Conservation (phyloP, 1,140 invertebrate species). For the Listronotus oregonensis region DNA sequence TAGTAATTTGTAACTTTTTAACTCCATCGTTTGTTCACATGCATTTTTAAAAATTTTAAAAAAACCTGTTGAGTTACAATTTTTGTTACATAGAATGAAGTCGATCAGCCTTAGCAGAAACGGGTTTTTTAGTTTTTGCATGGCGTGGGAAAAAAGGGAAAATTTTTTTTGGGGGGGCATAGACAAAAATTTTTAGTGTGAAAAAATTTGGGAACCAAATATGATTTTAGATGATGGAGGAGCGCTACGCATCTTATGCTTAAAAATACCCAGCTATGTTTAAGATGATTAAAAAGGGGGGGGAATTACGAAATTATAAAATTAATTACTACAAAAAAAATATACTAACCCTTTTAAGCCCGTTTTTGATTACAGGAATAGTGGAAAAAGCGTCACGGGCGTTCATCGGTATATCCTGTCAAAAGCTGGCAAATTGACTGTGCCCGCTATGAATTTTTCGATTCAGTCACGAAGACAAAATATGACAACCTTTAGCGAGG, state of each 20-base stretch:
- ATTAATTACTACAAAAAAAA: too few species aligned
- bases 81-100: conserved; percentile 79
- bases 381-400: conserved; percentile 97
- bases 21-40: too few species aligned
- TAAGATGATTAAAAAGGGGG: conserved; percentile 93
- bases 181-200: conserved; percentile 88
- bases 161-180: conserved; percentile 99
- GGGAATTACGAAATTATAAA: too few species aligned
- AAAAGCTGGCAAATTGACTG: conserved; percentile 90
- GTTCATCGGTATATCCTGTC: conserved; percentile 96
- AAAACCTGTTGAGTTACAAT: too few species aligned
- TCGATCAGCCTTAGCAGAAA: conserved; percentile 93
- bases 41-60: too few species aligned
- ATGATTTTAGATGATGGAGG: conserved; percentile 98
- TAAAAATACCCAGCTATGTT: conserved; percentile 94
- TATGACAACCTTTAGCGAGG: conserved; percentile 95
- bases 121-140: conserved; percentile 87
- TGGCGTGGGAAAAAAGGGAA: conserved; percentile 97
- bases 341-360: too few species aligned
- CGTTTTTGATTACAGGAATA: conserved; percentile 68
- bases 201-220: conserved; percentile 97
- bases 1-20: too few species aligned
- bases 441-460: conserved; percentile 99
- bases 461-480: conserved; percentile 99
- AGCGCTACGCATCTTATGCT: conserved; percentile 94